These are phyloP conservation scores for Rotaria sp. DNA, from an alignment of 2,888 invertebrate genomes.

Conservation along the genomic window DNA sequence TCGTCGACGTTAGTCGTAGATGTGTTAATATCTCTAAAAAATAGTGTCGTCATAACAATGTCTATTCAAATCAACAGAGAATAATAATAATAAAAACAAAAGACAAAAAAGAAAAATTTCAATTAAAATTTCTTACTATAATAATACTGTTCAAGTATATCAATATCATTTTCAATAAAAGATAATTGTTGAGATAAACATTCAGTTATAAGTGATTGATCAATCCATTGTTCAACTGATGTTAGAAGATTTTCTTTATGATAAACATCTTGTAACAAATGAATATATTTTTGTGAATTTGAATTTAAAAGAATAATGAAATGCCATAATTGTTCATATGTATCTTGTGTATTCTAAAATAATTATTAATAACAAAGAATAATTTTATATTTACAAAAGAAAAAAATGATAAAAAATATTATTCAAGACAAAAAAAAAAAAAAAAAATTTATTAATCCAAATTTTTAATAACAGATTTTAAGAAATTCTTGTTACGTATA, in stretches of 20 bases:
- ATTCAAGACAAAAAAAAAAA: too few relatives aligned
- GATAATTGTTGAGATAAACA: constrained; percentile 27
- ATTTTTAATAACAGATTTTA: too few relatives aligned
- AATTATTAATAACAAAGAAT: too few relatives aligned
- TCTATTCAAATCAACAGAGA: not conserved
- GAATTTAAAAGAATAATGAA: not conserved
- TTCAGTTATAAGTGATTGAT: constrained; percentile 10
- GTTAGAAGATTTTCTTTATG: constrained; percentile 22
- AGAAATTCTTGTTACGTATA: too few relatives aligned
- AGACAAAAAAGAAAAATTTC: not conserved
- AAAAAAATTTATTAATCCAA: too few relatives aligned
- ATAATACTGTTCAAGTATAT: not conserved
- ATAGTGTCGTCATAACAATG: not conserved
- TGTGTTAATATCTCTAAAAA: not conserved
- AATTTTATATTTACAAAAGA: too few relatives aligned
- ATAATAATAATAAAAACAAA: not conserved
- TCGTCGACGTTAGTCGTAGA: not conserved
- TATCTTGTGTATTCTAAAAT: not conserved
- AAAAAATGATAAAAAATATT: too few relatives aligned
- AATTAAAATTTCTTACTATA: not conserved
- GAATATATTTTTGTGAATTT: constrained; percentile 10
- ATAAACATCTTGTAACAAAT: constrained; percentile 30
- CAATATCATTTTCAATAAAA: not conserved
- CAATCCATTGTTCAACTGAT: constrained; percentile 3
- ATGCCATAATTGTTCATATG: not conserved